Evolutionary conservation across 2,113 vertebrate species (phyloP), one percentile per base, ranked within the genome.

Genomic region (Mastomys coucha): DNA sequence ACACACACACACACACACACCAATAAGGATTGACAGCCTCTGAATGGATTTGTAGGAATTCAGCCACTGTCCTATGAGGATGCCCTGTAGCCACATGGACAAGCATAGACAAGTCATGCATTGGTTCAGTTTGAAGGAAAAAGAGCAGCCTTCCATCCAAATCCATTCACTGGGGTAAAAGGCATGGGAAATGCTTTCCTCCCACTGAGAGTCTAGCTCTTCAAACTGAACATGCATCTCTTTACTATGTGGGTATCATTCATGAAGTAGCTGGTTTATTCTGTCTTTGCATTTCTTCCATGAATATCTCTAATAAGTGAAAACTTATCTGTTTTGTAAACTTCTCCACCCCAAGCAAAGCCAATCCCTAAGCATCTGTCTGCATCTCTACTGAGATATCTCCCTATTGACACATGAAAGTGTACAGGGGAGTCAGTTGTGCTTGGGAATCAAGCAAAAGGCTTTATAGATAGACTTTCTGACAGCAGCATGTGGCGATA

Each of bases 91-190:
- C 56, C 53, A 72, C 63, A n/a, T 26, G 39, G 39, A 67, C 16
- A 85, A 42, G 22, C 51, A 85, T 3, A 33, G 51, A 70, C n/a
- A 91, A 28, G n/a, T 1, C n/a, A 20, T 76, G 1, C 2, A 24
- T 45, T 45, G 45, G 14, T 70, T 78, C 72, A 69, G 78, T 26
- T 58, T 39, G 16, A 87, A 85, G 24, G 1, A 42, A 63, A n/a
- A 58, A 93, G 45, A 69, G 65, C 82, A 94, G 63, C n/a, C n/a
- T 81, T 60, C 90, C 78, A 28, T 91, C 28, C 13, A 19, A 90
- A 91, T 65, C n/a, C 81, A 58, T 63, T 93, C 24, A 31, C n/a
- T 9, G 3, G 20, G 65, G 72, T 53, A 82, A 88, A 91, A 42
- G 20, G 63, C 20, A 36, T 24, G 51, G 20, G 22, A 91, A 77